Base-by-base conservation (phyloP, 1,140 invertebrate genomes). In the Anthonomus grandis region DNA sequence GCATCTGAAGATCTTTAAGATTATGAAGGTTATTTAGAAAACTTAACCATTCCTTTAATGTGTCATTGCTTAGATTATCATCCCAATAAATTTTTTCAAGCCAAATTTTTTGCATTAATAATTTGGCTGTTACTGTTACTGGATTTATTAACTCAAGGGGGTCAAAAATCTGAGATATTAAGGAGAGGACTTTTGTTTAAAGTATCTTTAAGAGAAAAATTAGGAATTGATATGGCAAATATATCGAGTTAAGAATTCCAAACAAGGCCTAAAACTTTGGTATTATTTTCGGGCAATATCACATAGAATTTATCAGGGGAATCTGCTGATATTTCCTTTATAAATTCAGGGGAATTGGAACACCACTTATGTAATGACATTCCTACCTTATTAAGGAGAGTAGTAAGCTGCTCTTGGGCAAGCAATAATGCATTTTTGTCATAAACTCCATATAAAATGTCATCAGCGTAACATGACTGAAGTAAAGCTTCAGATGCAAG, bases 41-140 rank as follows among this genome's bases (percentile, higher is more conserved):
- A 9, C 45, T 18, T 13, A n/a, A n/a, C 53, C 53, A 47, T 5
- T 50, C 38, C 18, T 19, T 18, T 6, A 44, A 18, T 4, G 12
- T 4, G 6, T 50, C 18, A 41, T 49, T 24, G 4, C 64, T 57
- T 31, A 73, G 10, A 9, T 1, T 2, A 21, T 67, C 55, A 57
- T 77, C 72, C 76, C 75, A 78, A 3, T 64, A 60, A 6, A 69
- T 17, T 15, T 69, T 52, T 19, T 3, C 9, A 19, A 58, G 25
- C 74, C 75, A 75, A 1, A 77, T 8, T 13, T 60, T 53, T 66
- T 79, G 75, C 21, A 78, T 62, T 1, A 77, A 39, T 4, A 75
- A 59, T 60, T 78, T 77, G 10, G 67, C 65, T 17, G 23, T 55
- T 8, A 77, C 60, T 12, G 67, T 66, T 2, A 73, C 31, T 10